Percentiles rank a stretch among this genome's conserved stretches.
These are phyloP conservation scores for Dermatemys mawii DNA, from an alignment of 2,113 vertebrate species.

Conservation along the genomic window DNA sequence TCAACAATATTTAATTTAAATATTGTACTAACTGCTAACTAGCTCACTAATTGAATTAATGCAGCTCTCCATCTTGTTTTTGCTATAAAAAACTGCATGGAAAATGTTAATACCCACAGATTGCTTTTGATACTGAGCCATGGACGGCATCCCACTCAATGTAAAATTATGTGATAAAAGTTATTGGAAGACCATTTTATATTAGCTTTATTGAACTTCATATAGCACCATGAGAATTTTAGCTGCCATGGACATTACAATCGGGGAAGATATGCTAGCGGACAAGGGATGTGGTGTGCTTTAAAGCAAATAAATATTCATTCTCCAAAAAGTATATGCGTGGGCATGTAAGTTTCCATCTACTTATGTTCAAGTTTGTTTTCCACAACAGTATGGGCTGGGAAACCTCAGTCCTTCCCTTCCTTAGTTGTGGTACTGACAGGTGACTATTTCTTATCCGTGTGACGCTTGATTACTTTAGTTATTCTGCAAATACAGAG, in stretches of 20 bases:
- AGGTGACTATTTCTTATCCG: not conserved
- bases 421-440: not conserved
- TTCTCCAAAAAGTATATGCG: not conserved
- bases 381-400: not conserved
- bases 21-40: conserved; percentile 43
- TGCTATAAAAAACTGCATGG: not conserved
- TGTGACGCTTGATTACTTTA: conserved; percentile 25
- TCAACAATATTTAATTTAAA: conserved; percentile 64
- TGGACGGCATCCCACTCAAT: not conserved
- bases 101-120: conserved; percentile 42
- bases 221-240: conserved; percentile 14
- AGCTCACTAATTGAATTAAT: conserved; percentile 64
- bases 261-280: not conserved
- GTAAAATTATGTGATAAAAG: conserved; percentile 1
- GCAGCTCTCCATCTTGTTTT: conserved; percentile 50
- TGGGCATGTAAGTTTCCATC: not conserved
- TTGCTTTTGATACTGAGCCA: conserved; percentile 13
- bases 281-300: not conserved
- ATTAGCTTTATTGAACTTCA: not conserved
- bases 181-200: not conserved
- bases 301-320: conserved; percentile 11
- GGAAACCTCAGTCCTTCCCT: not conserved
- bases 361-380: conserved; percentile 11
- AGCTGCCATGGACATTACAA: not conserved
- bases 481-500: not conserved